Evolutionary conservation across 1,140 invertebrate genomes (phyloP).

Genomic region (Drosophila virilis): DNA sequence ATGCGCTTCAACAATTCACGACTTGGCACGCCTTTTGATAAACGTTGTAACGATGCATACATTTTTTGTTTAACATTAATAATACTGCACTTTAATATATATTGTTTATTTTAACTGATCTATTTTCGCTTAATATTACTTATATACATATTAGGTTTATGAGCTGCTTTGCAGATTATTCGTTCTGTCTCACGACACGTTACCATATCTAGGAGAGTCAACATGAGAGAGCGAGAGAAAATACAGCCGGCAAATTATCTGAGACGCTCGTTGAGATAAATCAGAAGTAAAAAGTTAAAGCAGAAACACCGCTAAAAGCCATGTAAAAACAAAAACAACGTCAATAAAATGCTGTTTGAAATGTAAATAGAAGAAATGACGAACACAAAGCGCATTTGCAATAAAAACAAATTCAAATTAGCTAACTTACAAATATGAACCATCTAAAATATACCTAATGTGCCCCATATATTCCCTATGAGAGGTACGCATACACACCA

Average conservation of each 20-base stretch:
- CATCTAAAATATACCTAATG: conserved; percentile 3
- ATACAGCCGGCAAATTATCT: conserved; percentile 47
- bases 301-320: conserved; percentile 54
- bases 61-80: background rate
- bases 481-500: conserved; percentile 24
- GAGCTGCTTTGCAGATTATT: background rate
- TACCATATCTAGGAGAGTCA: conserved; percentile 22
- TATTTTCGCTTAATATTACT: background rate
- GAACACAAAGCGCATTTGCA: conserved; percentile 32
- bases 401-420: conserved; percentile 45
- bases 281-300: conserved; percentile 38
- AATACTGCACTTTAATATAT: background rate
- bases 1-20: conserved; percentile 7
- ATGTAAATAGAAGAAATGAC: conserved; percentile 32
- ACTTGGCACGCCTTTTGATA: background rate
- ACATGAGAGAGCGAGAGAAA: conserved; percentile 10
- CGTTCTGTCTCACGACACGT: conserved; percentile 13
- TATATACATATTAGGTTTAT: background rate
- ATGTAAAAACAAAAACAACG: conserved; percentile 76
- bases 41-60: background rate
- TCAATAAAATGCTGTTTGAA: conserved; percentile 43
- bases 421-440: conserved; percentile 35
- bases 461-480: conserved; percentile 22
- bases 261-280: conserved; percentile 45
- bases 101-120: background rate